These are phyloP conservation scores for Odontamblyopus rebecca DNA, from an alignment of 2,797 vertebrate species.

Conservation along the genomic window DNA sequence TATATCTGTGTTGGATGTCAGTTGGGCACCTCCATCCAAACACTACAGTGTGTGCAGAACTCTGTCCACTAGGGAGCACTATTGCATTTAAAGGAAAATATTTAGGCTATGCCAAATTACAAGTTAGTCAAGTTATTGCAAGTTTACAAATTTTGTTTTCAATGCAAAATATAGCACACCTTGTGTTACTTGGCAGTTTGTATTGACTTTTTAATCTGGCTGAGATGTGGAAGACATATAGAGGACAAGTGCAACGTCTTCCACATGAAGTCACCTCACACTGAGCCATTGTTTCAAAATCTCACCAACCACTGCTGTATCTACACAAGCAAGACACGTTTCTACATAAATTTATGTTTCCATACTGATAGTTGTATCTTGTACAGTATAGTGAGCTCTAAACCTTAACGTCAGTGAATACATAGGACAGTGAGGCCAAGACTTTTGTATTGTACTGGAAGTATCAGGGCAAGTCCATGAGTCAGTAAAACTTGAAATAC, in stretches of 20 bases:
- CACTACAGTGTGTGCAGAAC: neutral
- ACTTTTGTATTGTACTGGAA: neutral
- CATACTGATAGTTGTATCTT: neutral
- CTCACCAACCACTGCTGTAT: too few species aligned
- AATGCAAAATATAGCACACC: neutral
- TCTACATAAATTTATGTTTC: neutral
- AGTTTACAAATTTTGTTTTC: neutral
- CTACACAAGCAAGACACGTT: neutral
- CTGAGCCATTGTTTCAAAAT: neutral
- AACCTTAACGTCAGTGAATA: too few species aligned
- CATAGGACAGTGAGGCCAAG: neutral
- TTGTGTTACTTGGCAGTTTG: neutral
- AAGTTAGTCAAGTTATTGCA: neutral
- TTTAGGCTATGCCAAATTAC: too few species aligned
- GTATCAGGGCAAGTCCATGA: neutral
- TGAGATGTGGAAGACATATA: conserved; percentile 4
- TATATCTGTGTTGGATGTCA: too few species aligned
- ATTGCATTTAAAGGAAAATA: neutral
- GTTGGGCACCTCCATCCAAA: too few species aligned
- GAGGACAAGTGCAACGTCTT: neutral
- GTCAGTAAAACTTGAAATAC: neutral
- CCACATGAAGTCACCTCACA: conserved; percentile 1
- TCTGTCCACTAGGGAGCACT: neutral
- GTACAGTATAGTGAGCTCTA: neutral
- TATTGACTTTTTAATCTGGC: neutral